These are phyloP conservation scores for Pedetes capensis DNA, from an alignment of 2,113 vertebrate genomes.

Conservation along the genomic window DNA sequence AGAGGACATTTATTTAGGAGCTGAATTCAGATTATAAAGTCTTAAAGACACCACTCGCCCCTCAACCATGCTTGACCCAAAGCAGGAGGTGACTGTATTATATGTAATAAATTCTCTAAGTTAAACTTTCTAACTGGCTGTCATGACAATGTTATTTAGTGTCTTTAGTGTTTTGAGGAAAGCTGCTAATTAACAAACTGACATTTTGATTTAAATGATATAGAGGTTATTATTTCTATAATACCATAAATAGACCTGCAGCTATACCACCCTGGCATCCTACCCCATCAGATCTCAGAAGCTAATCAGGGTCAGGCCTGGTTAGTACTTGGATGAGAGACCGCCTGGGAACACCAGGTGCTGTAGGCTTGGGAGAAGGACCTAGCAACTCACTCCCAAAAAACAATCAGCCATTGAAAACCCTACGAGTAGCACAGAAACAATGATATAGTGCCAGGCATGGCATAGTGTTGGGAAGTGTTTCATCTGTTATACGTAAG, in stretches of 20 bases:
- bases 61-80: neutral
- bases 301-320: too few species aligned
- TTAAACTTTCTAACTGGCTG: constrained; percentile 3
- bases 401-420: too few species aligned
- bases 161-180: constrained; percentile 41
- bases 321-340: too few species aligned
- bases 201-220: constrained; percentile 15
- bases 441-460: too few species aligned
- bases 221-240: constrained; percentile 1
- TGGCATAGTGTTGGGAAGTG: too few species aligned
- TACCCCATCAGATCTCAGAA: too few species aligned
- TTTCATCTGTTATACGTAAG: too few species aligned
- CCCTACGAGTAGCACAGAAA: too few species aligned
- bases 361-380: too few species aligned
- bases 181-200: constrained; percentile 41
- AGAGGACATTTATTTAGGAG: neutral
- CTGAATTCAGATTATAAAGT: neutral
- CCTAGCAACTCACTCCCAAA: too few species aligned
- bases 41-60: neutral
- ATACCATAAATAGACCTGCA: neutral
- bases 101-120: neutral
- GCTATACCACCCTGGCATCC: too few species aligned
- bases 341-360: too few species aligned
- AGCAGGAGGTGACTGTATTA: neutral
- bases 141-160: neutral